Percentiles rank a stretch among this genome's conserved stretches.
These are phyloP conservation scores for Deilephila elpenor DNA, from an alignment of 2,888 invertebrate genomes.

Conservation along the genomic window DNA sequence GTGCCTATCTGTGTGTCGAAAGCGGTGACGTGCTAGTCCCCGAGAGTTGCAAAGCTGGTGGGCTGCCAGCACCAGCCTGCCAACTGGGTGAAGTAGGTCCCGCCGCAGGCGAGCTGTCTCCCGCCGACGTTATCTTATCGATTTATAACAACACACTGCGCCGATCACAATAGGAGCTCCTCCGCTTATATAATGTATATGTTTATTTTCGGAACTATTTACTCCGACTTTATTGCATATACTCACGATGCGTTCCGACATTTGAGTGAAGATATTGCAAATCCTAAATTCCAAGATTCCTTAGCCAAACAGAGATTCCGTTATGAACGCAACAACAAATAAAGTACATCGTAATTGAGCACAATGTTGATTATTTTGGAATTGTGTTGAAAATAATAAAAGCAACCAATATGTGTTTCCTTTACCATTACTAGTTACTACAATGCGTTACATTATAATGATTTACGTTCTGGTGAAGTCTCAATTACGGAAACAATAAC, in stretches of 20 bases:
- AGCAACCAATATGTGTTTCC: neutral
- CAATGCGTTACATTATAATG: neutral
- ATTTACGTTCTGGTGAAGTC: neutral
- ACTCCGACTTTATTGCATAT: constrained; percentile 1
- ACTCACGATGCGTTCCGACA: constrained; percentile 1
- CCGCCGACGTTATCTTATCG: constrained; percentile 45
- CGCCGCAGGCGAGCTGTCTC: constrained; percentile 44
- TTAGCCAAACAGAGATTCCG: neutral
- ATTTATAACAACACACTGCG: constrained; percentile 39
- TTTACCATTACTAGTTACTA: neutral
- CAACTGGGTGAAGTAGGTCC: constrained; percentile 65
- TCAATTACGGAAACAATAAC: neutral
- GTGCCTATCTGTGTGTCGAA: constrained; percentile 46
- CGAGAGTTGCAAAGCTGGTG: constrained; percentile 58
- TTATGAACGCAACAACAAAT: neutral
- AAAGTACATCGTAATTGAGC: neutral
- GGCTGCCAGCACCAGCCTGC: constrained; percentile 66
- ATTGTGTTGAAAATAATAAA: constrained; percentile 7
- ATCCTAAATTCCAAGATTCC: constrained; percentile 7
- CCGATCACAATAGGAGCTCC: constrained; percentile 16
- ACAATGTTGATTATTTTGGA: neutral
- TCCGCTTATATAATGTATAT: constrained; percentile 9
- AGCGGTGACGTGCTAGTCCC: constrained; percentile 49
- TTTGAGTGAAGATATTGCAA: constrained; percentile 4
- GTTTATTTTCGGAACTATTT: constrained; percentile 16